Percentiles rank a stretch among this genome's conserved stretches.
Conservation (phyloP, 2,113 vertebrate genomes). For the Craseonycteris thonglongyai region DNA sequence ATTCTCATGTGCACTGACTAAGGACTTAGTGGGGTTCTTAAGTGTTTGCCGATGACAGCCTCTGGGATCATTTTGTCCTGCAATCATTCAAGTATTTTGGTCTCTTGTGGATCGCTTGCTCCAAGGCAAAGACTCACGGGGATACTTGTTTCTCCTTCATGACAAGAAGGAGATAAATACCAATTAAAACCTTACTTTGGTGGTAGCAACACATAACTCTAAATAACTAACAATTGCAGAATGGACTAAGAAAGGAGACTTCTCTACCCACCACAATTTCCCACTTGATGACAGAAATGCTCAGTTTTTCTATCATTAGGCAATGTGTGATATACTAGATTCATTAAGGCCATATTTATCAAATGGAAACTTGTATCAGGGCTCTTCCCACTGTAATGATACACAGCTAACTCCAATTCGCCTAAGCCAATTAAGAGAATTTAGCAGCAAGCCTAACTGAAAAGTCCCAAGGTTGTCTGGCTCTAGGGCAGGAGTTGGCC, state of each 20-base stretch:
- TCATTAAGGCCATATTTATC: conserved; percentile 3
- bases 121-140: neutral
- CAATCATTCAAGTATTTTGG: neutral
- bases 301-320: neutral
- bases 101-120: neutral
- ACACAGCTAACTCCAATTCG: neutral
- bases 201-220: neutral
- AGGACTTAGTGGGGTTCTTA: neutral
- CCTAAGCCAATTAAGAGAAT: neutral
- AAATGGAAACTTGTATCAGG: neutral
- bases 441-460: neutral
- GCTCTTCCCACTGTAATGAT: neutral
- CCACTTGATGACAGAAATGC: neutral
- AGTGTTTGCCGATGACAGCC: conserved; percentile 6
- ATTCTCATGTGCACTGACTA: neutral
- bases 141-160: neutral
- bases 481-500: neutral
- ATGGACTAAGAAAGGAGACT: neutral
- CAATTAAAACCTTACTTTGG: neutral
- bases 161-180: neutral
- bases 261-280: neutral
- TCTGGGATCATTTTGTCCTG: neutral
- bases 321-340: neutral
- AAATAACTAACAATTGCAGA: neutral
- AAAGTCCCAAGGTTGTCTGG: neutral